These are phyloP conservation scores for Carpatolechia fugitivella DNA, from an alignment of 2,888 invertebrate species.

Conservation along the genomic window DNA sequence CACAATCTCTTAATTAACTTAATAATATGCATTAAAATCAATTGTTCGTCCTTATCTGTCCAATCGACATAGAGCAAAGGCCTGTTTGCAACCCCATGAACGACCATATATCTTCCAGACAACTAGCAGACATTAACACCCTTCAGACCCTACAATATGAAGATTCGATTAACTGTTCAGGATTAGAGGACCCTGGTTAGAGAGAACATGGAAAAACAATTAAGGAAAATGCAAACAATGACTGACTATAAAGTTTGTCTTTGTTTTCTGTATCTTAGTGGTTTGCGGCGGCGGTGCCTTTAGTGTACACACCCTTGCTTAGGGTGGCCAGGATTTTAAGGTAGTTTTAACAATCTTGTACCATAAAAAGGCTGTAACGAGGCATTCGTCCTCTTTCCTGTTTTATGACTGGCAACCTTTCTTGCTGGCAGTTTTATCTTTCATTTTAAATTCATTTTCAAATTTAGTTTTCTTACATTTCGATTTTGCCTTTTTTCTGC, in stretches of 20 bases:
- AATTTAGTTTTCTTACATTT: too few relatives aligned
- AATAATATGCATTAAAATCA: constrained; percentile 14
- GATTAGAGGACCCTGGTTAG: constrained; percentile 65
- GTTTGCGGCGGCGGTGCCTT: constrained; percentile 52
- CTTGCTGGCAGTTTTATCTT: too few relatives aligned
- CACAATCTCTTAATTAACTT: not conserved
- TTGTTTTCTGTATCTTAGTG: constrained; percentile 67
- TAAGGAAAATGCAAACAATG: constrained; percentile 72
- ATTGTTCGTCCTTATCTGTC: constrained; percentile 19
- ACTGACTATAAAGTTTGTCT: constrained; percentile 66
- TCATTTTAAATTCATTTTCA: too few relatives aligned
- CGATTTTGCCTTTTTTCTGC: too few relatives aligned
- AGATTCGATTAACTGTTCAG: constrained; percentile 65
- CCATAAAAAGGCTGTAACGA: too few relatives aligned
- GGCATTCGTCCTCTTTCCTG: too few relatives aligned
- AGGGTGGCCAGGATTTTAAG: not conserved
- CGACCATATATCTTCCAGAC: constrained; percentile 58
- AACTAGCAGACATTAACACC: constrained; percentile 48
- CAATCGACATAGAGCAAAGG: constrained; percentile 36
- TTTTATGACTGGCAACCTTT: not conserved
- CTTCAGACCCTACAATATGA: constrained; percentile 46
- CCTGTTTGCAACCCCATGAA: constrained; percentile 43
- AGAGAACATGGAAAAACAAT: constrained; percentile 75
- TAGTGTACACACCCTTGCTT: not conserved
- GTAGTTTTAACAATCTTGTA: not conserved